Evolutionary conservation across 2,888 invertebrate species (phyloP), one percentile per base, ranked within the genome.

Genomic region (Eristalis pertinax): DNA sequence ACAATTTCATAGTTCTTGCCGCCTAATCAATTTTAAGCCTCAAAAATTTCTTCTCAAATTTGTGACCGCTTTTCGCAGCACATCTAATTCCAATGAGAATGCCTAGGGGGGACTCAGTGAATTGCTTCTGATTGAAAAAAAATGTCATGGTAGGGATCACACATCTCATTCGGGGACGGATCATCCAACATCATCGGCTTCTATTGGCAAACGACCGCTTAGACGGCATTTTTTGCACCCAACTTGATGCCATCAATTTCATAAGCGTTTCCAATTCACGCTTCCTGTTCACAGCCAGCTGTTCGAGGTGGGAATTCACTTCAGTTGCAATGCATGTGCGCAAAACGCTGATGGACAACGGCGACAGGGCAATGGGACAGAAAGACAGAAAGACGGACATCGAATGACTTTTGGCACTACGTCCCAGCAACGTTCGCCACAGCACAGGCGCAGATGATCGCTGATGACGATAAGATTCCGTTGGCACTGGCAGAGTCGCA

Each of bases 371-470:
- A 56, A 72, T 50, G 50, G 50, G 50, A 50, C 50, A 60, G 60
- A 81, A 24, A 43, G 75, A 79, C 86, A 76, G 73, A 75, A 43
- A 65, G 70, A 72, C 60, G 41, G 62, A 87, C 87, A 76, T 79
- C 58, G 50, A 84, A 75, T 79, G 78, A 87, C 79, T 87, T 80
- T 87, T 87, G 84, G 87, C 83, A 87, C 72, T 64, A 56, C 15
- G 26, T 41, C 77, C 63, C 38, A 67, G 64, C 70, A 83, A 35
- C 73, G 73, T 67, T 85, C 82, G 50, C 50, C 50, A 63, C 73
- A 78, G 64, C 32, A 32, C 8, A 32, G 32, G 1, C 32, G 7
- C 32, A 56, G 65, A 41, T 69, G 87, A 87, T 87, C 67, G 56
- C 78, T 43, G 56, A 68, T 72, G 58, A 72, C 72, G 87, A 87